Evolutionary conservation across 2,888 invertebrate species (phyloP).

Genomic region (Yponomeuta cagnagella): DNA sequence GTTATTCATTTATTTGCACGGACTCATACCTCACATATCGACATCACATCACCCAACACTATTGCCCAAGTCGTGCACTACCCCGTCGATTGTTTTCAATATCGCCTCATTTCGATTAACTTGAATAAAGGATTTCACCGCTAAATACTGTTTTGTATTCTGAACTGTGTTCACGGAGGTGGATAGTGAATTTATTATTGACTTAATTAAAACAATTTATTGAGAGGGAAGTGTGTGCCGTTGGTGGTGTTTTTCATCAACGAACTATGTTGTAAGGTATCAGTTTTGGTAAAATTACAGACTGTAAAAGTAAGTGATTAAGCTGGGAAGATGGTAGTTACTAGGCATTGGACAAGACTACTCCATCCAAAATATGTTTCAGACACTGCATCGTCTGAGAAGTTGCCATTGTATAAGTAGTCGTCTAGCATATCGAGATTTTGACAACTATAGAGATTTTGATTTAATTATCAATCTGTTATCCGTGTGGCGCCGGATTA

Average conservation of each 20-base stretch:
- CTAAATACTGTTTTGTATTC: conserved; percentile 17
- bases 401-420: too few species aligned
- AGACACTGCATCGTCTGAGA: too few species aligned
- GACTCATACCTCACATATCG: too few species aligned
- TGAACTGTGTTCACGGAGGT: neutral
- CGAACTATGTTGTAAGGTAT: neutral
- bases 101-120: conserved; percentile 69
- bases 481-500: too few species aligned
- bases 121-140: conserved; percentile 62
- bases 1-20: too few species aligned
- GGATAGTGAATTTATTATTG: conserved; percentile 1
- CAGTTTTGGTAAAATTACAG: neutral
- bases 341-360: too few species aligned
- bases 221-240: neutral
- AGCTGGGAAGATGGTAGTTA: too few species aligned
- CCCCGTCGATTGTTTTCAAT: conserved; percentile 73
- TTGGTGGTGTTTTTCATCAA: neutral
- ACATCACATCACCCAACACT: conserved; percentile 27
- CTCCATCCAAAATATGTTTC: too few species aligned
- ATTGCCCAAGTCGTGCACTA: conserved; percentile 58
- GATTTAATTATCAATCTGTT: too few species aligned
- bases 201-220: conserved; percentile 9
- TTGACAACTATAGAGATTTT: too few species aligned
- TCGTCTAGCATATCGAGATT: too few species aligned
- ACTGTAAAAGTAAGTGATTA: too few species aligned